Percentiles rank a stretch among this genome's conserved stretches.
Conservation (phyloP, 2,888 invertebrate species). For the Kuschelorhynchus macadamiae region DNA sequence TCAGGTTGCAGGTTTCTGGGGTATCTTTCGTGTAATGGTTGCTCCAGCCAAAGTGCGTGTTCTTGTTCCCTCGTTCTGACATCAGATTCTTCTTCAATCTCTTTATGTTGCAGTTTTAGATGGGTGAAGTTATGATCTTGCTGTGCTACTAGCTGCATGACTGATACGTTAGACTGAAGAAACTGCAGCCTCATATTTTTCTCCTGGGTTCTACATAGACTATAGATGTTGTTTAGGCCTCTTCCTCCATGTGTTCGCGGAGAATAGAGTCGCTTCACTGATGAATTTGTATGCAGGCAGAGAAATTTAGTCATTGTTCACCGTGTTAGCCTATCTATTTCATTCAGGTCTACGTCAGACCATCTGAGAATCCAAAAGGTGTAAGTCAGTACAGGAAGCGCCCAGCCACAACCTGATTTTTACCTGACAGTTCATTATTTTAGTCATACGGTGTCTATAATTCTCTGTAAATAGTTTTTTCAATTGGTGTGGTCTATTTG, state of each 20-base stretch:
- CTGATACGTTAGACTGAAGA: too few species aligned
- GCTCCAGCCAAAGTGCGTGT: too few species aligned
- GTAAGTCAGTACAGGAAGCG: neutral
- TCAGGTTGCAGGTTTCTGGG: too few species aligned
- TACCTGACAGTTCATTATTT: too few species aligned
- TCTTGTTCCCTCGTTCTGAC: too few species aligned
- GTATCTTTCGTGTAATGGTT: too few species aligned
- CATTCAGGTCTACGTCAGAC: neutral
- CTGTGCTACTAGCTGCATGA: too few species aligned
- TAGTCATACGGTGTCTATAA: neutral
- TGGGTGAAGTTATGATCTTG: too few species aligned
- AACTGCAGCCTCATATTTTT: neutral
- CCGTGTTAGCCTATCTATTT: too few species aligned
- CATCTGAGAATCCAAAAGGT: neutral
- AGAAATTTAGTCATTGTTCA: neutral
- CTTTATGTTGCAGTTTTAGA: too few species aligned
- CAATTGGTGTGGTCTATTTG: conserved; percentile 11
- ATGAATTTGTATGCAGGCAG: neutral
- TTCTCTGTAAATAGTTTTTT: conserved; percentile 6
- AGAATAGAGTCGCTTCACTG: neutral
- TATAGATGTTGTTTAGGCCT: conserved; percentile 1
- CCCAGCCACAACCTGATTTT: neutral
- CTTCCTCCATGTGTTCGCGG: conserved; percentile 5
- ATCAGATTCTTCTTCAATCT: too few species aligned
- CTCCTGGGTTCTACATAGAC: neutral